Evolutionary conservation across 2,888 invertebrate species (phyloP).

Genomic region (Atherix ibis): DNA sequence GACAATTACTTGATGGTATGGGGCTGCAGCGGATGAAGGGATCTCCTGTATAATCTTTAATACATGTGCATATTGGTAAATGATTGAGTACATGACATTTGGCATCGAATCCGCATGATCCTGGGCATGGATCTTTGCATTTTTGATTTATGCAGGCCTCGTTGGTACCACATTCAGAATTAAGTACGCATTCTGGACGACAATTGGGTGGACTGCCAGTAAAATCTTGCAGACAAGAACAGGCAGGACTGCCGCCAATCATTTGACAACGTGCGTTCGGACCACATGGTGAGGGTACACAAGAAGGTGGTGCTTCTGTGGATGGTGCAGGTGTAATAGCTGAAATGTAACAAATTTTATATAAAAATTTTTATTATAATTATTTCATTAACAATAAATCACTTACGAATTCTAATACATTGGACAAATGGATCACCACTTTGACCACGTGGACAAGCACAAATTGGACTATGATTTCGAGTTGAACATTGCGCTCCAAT

Average conservation of each 20-base stretch:
- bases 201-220: constrained; percentile 66
- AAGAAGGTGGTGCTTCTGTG: constrained; percentile 56
- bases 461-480: constrained; percentile 74
- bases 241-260: constrained; percentile 54
- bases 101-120: constrained; percentile 66
- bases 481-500: constrained; percentile 66
- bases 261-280: constrained; percentile 68
- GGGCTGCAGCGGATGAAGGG: constrained; percentile 56
- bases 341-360: constrained; percentile 7
- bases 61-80: constrained; percentile 64
- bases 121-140: constrained; percentile 69
- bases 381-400: constrained; percentile 6
- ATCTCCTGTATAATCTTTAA: constrained; percentile 59
- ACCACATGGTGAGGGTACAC: constrained; percentile 70
- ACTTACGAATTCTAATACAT: constrained; percentile 55
- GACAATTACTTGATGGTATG: constrained; percentile 31
- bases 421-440: constrained; percentile 75
- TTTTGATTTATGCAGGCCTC: constrained; percentile 62
- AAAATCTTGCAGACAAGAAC: constrained; percentile 63
- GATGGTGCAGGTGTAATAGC: constrained; percentile 20
- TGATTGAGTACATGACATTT: constrained; percentile 65
- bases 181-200: constrained; percentile 63
- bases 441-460: constrained; percentile 69
- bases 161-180: constrained; percentile 62
- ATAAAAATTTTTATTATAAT: too few relatives aligned